Evolutionary conservation across 2,888 invertebrate genomes (phyloP).

Genomic region (Drosophila peninsularis): DNA sequence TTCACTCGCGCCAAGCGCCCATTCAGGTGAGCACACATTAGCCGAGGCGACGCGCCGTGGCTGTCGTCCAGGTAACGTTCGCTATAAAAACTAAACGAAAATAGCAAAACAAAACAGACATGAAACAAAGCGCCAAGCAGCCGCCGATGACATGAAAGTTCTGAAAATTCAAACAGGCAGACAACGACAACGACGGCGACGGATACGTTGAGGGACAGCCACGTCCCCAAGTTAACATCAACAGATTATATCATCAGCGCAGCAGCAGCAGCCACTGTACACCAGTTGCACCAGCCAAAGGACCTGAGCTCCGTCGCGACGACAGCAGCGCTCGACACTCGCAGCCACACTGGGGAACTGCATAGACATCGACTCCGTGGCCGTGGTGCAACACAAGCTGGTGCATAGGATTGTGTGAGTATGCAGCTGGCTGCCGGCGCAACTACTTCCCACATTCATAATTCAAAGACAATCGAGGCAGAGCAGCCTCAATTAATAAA

Average conservation of each 20-base stretch:
- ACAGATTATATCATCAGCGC: slow-evolving; percentile 34
- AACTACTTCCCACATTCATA: slow-evolving; percentile 33
- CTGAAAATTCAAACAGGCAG: slow-evolving; percentile 63
- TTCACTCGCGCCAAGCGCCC: slow-evolving; percentile 5
- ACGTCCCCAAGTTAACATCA: slow-evolving; percentile 60
- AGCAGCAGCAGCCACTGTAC: slow-evolving; percentile 4
- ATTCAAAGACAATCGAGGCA: slow-evolving; percentile 56
- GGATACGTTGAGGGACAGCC: slow-evolving; percentile 52
- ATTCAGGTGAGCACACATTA: slow-evolving; percentile 58
- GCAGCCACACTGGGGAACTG: slow-evolving; percentile 87
- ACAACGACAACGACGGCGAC: slow-evolving; percentile 31
- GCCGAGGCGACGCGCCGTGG: slow-evolving; percentile 30
- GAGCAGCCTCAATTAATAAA: slow-evolving; percentile 54
- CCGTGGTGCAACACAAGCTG: slow-evolving; percentile 85
- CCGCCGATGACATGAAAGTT: slow-evolving; percentile 53
- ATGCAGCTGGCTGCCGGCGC: slow-evolving; percentile 18
- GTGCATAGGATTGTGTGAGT: slow-evolving; percentile 84
- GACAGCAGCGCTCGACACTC: slow-evolving; percentile 58
- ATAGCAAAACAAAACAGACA: slow-evolving; percentile 52
- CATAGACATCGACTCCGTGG: slow-evolving; percentile 87
- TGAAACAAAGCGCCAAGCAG: slow-evolving; percentile 58
- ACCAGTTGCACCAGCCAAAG: slow-evolving; percentile 14
- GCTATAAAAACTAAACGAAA: slow-evolving; percentile 80
- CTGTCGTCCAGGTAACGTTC: slow-evolving; percentile 76
- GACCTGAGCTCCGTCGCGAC: slow-evolving; percentile 35